phyloP scores from a whole-genome alignment of 2,113 vertebrate species.

The Ochotona princeps region DNA sequence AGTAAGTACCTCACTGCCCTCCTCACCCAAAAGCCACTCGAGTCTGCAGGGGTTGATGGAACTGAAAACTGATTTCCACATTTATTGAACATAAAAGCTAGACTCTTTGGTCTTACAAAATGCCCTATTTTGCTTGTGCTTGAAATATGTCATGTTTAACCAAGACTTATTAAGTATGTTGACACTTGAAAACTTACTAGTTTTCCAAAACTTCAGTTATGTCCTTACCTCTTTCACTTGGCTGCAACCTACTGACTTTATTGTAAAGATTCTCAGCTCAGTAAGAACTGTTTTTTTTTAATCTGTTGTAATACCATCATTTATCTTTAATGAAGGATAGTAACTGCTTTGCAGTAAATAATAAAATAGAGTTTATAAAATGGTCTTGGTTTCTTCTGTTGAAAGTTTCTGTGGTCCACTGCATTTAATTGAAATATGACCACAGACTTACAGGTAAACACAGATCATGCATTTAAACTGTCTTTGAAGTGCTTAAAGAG shows the following conservation, averaged over 20 bases:
- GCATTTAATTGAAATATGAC: conserved; percentile 52
- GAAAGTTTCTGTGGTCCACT: conserved; percentile 43
- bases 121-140: neutral
- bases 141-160: conserved; percentile 3
- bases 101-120: neutral
- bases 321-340: neutral
- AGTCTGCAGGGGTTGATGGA: neutral
- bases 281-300: neutral
- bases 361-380: conserved; percentile 33
- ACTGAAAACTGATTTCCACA: neutral
- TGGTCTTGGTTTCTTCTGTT: neutral
- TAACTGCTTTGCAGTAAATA: neutral
- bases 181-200: neutral
- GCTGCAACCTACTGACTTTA: neutral
- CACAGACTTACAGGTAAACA: conserved; percentile 9
- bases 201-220: neutral
- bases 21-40: neutral
- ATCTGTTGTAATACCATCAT: neutral
- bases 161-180: neutral
- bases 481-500: conserved; percentile 15
- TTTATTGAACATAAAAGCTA: conserved; percentile 9
- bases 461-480: neutral
- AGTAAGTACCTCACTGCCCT: neutral
- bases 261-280: neutral
- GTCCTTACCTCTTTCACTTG: neutral